These are phyloP conservation scores for Actenoides hombroni DNA, from an alignment of 2,113 vertebrate genomes.

Conservation along the genomic window DNA sequence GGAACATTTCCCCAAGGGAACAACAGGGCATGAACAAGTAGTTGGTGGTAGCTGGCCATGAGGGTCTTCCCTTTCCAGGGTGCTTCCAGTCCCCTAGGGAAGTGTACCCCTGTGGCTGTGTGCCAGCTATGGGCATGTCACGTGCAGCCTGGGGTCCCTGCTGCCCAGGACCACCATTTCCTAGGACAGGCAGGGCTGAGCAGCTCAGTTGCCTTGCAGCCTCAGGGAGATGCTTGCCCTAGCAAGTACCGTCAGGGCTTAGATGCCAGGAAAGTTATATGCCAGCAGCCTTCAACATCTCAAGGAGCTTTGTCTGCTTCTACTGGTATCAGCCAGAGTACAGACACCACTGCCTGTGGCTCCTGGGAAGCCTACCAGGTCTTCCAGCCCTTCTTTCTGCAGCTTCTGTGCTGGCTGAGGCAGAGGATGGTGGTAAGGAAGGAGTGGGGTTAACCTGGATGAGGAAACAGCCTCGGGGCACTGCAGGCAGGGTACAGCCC, in stretches of 20 bases:
- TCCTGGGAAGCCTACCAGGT: neutral
- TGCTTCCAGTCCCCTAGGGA: neutral
- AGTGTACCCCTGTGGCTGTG: neutral
- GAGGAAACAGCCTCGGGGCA: accelerated
- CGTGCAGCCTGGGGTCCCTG: neutral
- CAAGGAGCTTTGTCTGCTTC: neutral
- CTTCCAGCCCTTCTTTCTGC: neutral
- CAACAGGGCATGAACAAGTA: neutral
- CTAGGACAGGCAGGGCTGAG: neutral
- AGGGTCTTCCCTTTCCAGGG: neutral
- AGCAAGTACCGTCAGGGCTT: neutral
- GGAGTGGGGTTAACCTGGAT: accelerated
- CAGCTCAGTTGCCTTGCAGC: neutral
- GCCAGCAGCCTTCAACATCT: neutral
- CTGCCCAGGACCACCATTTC: neutral
- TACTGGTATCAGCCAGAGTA: neutral
- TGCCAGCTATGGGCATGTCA: accelerated
- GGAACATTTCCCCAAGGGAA: neutral
- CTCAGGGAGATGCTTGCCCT: neutral
- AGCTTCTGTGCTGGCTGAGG: neutral
- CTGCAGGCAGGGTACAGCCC: neutral
- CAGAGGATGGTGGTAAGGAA: neutral
- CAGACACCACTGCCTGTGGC: accelerated
- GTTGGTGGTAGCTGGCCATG: accelerated
- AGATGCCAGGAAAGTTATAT: neutral